A percentile compares a stretch with the other conserved stretches of the same genome.
These are phyloP conservation scores for Takifugu rubripes DNA, from an alignment of 2,797 vertebrate species.

Conservation along the genomic window DNA sequence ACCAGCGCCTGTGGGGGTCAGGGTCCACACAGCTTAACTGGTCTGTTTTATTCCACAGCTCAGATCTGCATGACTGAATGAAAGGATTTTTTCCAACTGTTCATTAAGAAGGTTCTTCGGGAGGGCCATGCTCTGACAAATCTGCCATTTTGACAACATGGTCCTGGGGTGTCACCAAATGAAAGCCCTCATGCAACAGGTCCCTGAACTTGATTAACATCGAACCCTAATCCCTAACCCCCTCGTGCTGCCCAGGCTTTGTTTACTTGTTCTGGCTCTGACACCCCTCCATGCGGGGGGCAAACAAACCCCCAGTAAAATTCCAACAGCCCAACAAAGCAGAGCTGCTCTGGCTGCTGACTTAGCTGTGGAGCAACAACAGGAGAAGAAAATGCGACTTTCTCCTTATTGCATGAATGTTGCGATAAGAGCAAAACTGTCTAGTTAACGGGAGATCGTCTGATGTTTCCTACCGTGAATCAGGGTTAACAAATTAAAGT, in stretches of 20 bases:
- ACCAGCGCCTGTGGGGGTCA: too few species aligned
- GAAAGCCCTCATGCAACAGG: conserved; percentile 6
- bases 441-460: conserved; percentile 30
- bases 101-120: neutral
- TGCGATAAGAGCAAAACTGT: conserved; percentile 13
- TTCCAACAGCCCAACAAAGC: conserved; percentile 17
- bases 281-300: conserved; percentile 10
- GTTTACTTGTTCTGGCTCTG: conserved; percentile 18
- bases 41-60: too few species aligned
- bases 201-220: conserved; percentile 26
- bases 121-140: neutral
- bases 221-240: conserved; percentile 22
- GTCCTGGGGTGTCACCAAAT: conserved; percentile 12
- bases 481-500: conserved; percentile 23
- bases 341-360: conserved; percentile 39
- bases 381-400: conserved; percentile 26
- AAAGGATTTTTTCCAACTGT: neutral
- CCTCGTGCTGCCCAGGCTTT: conserved; percentile 9
- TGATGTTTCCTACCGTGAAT: conserved; percentile 24
- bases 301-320: conserved; percentile 20
- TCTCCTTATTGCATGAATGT: conserved; percentile 22
- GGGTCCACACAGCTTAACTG: too few species aligned
- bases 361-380: conserved; percentile 27
- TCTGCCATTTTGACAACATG: neutral
- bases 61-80: neutral